Conservation (phyloP, 2,113 vertebrate species). For the Gavialis gangeticus region DNA sequence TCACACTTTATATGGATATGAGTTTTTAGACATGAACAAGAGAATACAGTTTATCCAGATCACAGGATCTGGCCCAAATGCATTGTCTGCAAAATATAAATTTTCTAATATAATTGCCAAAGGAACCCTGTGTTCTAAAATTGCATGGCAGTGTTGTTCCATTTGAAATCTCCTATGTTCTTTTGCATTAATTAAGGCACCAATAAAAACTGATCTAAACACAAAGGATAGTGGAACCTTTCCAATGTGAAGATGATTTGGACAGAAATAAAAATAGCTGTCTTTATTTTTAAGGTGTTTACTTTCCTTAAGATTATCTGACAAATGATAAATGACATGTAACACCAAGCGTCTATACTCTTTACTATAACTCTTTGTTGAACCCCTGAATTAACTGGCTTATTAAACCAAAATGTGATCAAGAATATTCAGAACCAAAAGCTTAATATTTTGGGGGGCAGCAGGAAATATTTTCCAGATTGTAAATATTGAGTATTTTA, state of each 20-base stretch:
- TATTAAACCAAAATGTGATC: slow-evolving; percentile 41
- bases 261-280: neutral
- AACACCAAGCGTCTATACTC: slow-evolving; percentile 61
- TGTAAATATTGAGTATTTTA: slow-evolving; percentile 74
- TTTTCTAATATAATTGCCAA: neutral
- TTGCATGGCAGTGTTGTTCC: neutral
- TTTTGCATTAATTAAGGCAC: neutral
- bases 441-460: slow-evolving; percentile 16
- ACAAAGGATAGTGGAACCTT: neutral
- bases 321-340: neutral
- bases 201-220: neutral
- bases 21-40: neutral
- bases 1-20: too few species aligned
- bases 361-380: slow-evolving; percentile 54
- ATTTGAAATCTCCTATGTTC: neutral
- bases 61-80: neutral
- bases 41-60: neutral
- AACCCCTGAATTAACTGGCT: slow-evolving; percentile 33
- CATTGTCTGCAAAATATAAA: neutral
- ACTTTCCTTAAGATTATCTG: neutral
- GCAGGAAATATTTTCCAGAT: slow-evolving; percentile 72
- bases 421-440: slow-evolving; percentile 47
- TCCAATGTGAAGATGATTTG: neutral
- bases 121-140: neutral
- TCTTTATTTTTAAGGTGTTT: slow-evolving; percentile 11